Percentiles rank a stretch among this genome's conserved stretches.
Conservation (phyloP, 2,113 vertebrate genomes). For the Bos javanicus region DNA sequence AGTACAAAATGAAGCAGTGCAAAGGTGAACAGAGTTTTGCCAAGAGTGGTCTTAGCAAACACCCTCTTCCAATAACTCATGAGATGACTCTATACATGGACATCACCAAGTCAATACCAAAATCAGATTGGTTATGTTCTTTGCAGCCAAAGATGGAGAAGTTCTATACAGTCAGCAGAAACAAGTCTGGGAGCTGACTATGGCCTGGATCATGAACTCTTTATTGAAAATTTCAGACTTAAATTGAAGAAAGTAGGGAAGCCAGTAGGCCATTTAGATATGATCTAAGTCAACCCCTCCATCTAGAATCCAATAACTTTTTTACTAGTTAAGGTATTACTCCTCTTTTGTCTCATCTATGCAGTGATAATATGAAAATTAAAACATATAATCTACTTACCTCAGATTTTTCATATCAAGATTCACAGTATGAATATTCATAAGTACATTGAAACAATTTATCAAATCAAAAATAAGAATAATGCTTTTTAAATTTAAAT, state of each 20-base stretch:
- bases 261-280: not conserved
- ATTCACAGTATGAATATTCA: not conserved
- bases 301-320: not conserved
- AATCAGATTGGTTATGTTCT: not conserved
- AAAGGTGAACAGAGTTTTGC: not conserved
- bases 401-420: not conserved
- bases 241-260: not conserved
- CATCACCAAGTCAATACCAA: not conserved
- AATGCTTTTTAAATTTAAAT: not conserved
- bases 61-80: not conserved
- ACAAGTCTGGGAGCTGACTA: not conserved
- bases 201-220: not conserved
- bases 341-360: not conserved
- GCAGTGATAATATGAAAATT: not conserved
- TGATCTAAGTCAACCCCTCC: not conserved
- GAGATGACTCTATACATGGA: not conserved
- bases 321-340: not conserved
- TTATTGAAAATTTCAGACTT: not conserved
- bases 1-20: not conserved
- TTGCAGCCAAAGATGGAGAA: not conserved
- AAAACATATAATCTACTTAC: not conserved
- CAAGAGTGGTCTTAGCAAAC: not conserved
- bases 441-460: not conserved
- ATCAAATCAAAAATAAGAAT: slow-evolving; percentile 19
- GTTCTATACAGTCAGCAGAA: not conserved